Evolutionary conservation across 2,888 invertebrate genomes (phyloP), one percentile per base, ranked within the genome.

Genomic region (Itoplectis maculator): DNA sequence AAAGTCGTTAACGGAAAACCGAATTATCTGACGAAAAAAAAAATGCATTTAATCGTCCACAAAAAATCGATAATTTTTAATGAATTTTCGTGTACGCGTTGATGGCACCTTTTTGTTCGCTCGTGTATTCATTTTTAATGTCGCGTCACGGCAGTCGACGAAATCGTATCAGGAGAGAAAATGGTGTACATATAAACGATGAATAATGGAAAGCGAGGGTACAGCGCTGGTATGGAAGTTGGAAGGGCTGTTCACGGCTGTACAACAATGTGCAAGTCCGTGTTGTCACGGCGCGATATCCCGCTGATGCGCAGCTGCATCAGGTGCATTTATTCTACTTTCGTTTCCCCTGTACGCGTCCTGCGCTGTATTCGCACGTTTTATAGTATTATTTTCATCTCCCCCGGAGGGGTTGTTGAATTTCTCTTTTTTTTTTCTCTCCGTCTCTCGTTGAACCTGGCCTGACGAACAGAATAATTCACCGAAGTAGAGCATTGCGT

Each of bases 271-370:
- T 77, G 76, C 81, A 77, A 73, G 56, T 61, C 42, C 76, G 66
- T 68, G 72, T 77, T 65, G 68, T 77, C 81, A 73, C 68, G 9
- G 56, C 37, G 69, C 54, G 65, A 80, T 47, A 54, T 54, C 15
- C 80, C 54, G 56, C 29, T 65, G 75, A 56, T 40, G 69, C 63
- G 37, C 72, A 51, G 59, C 61, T 79, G 79, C 51, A 80, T 80
- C 80, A 75, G 75, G 56, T 75, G 75, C 65, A 70, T 80, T 80
- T 54, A 63, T 79, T 74, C 61, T 74, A 63, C 69, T 74, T 79
- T 74, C 63, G 63, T 79, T 74, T 23, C 45, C 51, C 45, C 35
- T 45, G 49, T 51, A 45, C 61, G 68, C 11, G 42, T 66, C 23
- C 18, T 1, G 29, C 29, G 40, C 56, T 23, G 40, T 11, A 70